Conservation (phyloP, 2,888 invertebrate species). For the Abscondita cerata region DNA sequence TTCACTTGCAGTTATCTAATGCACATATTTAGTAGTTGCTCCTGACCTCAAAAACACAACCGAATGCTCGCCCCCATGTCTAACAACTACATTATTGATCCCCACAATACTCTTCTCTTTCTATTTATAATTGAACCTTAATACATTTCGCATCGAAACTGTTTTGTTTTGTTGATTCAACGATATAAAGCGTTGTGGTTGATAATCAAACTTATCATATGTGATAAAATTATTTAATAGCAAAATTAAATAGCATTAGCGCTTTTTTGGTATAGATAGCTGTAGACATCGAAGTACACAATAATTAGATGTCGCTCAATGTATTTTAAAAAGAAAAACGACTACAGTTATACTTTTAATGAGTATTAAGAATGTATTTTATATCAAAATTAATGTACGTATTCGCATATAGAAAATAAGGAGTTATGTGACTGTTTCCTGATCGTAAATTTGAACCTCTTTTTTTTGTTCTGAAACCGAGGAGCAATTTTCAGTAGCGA, state of each 20-base stretch:
- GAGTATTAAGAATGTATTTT: too few species aligned
- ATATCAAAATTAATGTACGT: too few species aligned
- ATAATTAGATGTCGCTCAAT: too few species aligned
- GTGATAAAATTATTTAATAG: constrained; percentile 1
- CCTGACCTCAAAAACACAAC: constrained; percentile 36
- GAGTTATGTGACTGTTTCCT: too few species aligned
- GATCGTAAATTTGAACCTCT: too few species aligned
- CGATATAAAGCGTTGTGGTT: neutral
- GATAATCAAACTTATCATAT: neutral
- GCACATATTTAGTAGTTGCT: constrained; percentile 30
- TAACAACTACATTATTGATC: constrained; percentile 36
- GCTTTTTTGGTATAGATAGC: too few species aligned
- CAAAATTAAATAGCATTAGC: neutral
- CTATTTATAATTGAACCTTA: neutral
- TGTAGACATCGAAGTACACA: too few species aligned
- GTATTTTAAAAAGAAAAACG: too few species aligned
- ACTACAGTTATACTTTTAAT: too few species aligned
- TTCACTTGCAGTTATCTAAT: constrained; percentile 32
- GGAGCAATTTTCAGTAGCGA: too few species aligned
- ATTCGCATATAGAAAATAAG: too few species aligned
- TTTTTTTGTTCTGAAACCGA: too few species aligned
- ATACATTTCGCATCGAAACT: neutral
- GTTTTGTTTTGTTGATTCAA: neutral
- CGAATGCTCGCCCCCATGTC: constrained; percentile 36
- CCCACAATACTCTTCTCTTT: neutral